Conservation (phyloP, 2,113 vertebrate genomes). For the Rattus rattus region DNA sequence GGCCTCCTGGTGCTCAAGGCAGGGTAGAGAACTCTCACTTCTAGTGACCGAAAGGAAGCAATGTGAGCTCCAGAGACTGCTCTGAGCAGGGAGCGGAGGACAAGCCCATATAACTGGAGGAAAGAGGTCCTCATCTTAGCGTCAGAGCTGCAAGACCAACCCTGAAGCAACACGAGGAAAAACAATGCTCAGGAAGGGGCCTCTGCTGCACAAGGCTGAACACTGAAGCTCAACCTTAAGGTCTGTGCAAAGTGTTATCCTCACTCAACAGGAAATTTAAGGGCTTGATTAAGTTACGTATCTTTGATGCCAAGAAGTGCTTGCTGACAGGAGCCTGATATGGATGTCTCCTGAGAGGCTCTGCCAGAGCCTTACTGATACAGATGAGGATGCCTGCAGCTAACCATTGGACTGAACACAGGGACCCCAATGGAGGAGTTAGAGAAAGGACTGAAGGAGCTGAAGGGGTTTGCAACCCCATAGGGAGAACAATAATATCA, state of each 20-base stretch:
- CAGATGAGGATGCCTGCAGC: no score
- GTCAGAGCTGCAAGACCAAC: neutral
- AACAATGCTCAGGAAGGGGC: neutral
- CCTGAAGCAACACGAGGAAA: neutral
- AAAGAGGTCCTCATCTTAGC: fast-evolving
- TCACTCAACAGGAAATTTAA: neutral
- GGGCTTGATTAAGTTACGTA: neutral
- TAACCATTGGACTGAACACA: no score
- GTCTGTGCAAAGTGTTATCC: neutral
- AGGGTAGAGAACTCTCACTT: neutral
- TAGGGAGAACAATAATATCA: no score
- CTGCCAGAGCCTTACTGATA: no score
- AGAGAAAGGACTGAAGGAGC: no score
- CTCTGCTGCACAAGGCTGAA: neutral
- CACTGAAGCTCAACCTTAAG: neutral
- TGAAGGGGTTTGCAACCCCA: no score
- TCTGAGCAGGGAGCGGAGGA: neutral
- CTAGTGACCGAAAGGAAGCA: neutral
- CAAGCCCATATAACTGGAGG: neutral
- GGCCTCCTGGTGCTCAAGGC: no score
- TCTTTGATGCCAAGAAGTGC: neutral
- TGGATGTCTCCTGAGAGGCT: no score
- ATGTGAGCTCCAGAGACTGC: neutral
- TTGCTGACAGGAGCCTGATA: no score
- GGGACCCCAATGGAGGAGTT: no score